Conservation (phyloP, 2,888 invertebrate genomes). For the Drosophila falleni region DNA sequence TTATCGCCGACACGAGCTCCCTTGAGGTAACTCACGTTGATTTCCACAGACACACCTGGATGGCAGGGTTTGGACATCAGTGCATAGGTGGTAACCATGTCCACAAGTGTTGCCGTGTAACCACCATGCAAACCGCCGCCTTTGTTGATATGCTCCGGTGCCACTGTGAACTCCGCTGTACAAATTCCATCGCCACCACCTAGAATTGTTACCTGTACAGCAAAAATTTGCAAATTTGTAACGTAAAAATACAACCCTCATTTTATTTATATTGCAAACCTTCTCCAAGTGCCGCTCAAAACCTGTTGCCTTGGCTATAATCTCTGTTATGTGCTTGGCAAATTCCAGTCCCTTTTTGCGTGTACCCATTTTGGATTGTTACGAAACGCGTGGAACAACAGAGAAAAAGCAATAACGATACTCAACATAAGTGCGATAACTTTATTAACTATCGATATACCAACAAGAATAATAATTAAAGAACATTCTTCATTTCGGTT, state of each 20-base stretch:
- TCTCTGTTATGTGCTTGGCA: slow-evolving; percentile 84
- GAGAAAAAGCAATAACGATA: slow-evolving; percentile 14
- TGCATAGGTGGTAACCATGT: slow-evolving; percentile 91
- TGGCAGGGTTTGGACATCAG: slow-evolving; percentile 88
- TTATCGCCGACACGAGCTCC: slow-evolving; percentile 91
- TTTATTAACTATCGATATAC: slow-evolving; percentile 39
- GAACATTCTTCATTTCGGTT: neutral
- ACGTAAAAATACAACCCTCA: neutral
- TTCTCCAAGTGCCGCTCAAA: slow-evolving; percentile 86
- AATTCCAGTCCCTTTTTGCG: slow-evolving; percentile 84
- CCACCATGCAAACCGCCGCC: slow-evolving; percentile 94
- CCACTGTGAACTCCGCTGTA: slow-evolving; percentile 90
- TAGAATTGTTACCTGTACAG: slow-evolving; percentile 76
- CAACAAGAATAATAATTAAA: neutral
- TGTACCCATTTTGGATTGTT: slow-evolving; percentile 66
- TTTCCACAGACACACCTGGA: slow-evolving; percentile 93
- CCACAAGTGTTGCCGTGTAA: slow-evolving; percentile 90
- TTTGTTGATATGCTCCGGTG: slow-evolving; percentile 90
- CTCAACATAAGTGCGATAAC: slow-evolving; percentile 21
- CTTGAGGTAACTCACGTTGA: slow-evolving; percentile 92
- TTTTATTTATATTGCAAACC: slow-evolving; percentile 74
- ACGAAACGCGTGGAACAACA: slow-evolving; percentile 43
- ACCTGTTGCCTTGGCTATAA: slow-evolving; percentile 82
- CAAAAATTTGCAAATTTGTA: neutral
- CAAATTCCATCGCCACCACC: slow-evolving; percentile 89